Base-by-base conservation (phyloP, 2,888 invertebrate genomes). In the Monochamus alternatus region DNA sequence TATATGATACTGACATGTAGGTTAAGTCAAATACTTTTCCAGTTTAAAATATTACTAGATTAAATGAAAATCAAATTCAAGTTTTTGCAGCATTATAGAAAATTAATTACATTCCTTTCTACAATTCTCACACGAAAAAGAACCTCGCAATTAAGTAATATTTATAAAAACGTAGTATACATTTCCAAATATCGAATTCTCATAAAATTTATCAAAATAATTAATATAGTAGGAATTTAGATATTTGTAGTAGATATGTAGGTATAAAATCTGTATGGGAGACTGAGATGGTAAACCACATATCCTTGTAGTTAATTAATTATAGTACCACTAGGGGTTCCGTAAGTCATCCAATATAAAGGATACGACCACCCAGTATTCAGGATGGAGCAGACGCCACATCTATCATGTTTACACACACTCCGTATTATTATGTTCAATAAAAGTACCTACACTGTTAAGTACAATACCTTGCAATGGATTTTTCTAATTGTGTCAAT, bases 351-450 rank as follows among this genome's bases (percentile, higher is more conserved):
- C 77, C 65, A 78, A 77, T 62, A 71, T 79, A 81, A 81, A 78
- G 71, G 81, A 80, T 76, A 59, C 78, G 84, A 81, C 84, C 84
- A 84, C 84, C 84, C 84, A 83, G 81, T 76, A 80, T 78, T 78
- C 75, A 76, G 74, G 76, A 80, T 78, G 74, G 74, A 75, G 77
- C 69, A 78, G 78, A 79, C 81, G 77, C 77, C 79, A 77, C 79
- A 81, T 82, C 73, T 74, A 78, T 81, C 81, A 77, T 79, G 77
- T 80, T 81, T 77, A 80, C 82, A 81, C 81, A 81, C 81, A 79
- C 73, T 73, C 73, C 73, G 74, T 74, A 72, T 77, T 63, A 73
- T 74, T 72, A 62, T 68, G 65, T 65, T 73, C 62, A 73, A 52
- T 72, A 68, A 69, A 58, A 47, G 14, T 63, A 44, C 72, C 32